These are phyloP conservation scores for Anthopleura sola DNA, from an alignment of 64 coral and sea anemone species.

Conservation along the genomic window DNA sequence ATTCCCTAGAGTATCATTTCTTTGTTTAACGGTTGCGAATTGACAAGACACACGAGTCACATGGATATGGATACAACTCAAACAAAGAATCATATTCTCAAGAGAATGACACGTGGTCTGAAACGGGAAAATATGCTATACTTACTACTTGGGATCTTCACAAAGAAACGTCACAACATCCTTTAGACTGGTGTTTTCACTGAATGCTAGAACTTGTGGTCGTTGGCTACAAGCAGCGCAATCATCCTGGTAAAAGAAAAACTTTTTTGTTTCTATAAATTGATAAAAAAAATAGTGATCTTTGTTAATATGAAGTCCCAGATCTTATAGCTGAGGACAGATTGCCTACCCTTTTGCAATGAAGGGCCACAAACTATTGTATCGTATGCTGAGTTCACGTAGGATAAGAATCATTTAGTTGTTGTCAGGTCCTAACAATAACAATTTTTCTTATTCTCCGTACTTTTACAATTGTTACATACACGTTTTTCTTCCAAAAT, in stretches of 20 bases:
- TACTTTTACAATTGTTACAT: no score
- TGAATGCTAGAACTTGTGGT: slow-evolving; percentile 80
- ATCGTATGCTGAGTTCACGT: no score
- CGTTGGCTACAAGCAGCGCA: slow-evolving; percentile 89
- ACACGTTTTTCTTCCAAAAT: no score
- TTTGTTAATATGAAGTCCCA: no score
- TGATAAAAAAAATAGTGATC: no score
- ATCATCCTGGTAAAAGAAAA: slow-evolving; percentile 63
- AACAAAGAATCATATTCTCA: background rate
- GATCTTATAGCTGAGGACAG: no score
- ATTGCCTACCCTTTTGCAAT: no score
- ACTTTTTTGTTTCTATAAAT: no score
- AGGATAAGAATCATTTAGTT: no score
- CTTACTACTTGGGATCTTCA: slow-evolving; percentile 81
- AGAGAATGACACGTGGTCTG: background rate
- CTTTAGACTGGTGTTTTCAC: slow-evolving; percentile 68
- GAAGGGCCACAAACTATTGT: no score
- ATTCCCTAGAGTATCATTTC: background rate
- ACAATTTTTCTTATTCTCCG: no score
- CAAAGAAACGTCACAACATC: slow-evolving; percentile 69
- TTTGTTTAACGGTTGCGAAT: background rate
- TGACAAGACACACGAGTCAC: background rate
- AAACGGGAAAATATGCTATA: background rate
- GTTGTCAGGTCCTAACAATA: no score
- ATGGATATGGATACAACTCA: background rate